Conservation (phyloP, 2,797 vertebrate genomes). For the Halcyon chelicuti region DNA sequence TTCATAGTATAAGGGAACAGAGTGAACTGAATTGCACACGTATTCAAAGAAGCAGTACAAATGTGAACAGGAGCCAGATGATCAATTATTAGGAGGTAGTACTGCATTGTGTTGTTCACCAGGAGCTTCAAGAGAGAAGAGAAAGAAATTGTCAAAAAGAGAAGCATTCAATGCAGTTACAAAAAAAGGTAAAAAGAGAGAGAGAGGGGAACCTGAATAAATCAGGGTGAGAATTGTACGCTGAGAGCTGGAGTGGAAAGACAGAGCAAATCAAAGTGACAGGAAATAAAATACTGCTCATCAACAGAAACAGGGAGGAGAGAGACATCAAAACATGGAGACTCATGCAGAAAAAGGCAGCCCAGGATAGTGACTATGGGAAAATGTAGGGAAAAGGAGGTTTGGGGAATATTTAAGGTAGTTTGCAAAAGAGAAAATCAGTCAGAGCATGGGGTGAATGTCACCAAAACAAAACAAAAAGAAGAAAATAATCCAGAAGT, state of each 20-base stretch:
- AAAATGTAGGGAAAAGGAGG: not conserved
- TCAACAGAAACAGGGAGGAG: not conserved
- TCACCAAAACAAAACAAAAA: not conserved
- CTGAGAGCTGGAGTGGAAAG: constrained; percentile 41
- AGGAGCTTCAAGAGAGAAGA: constrained; percentile 24
- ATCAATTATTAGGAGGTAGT: constrained; percentile 56
- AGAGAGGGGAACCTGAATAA: not conserved
- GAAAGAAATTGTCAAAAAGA: constrained; percentile 52
- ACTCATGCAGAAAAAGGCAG: not conserved
- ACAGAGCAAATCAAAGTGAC: constrained; percentile 14
- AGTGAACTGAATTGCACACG: constrained; percentile 11
- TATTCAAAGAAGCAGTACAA: constrained; percentile 50
- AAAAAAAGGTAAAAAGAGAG: not conserved
- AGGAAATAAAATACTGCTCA: constrained; percentile 28
- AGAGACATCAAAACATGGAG: not conserved
- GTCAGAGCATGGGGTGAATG: not conserved
- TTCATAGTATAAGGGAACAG: not conserved
- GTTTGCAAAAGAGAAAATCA: not conserved
- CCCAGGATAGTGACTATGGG: not conserved
- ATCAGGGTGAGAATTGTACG: constrained; percentile 12
- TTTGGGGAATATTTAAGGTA: not conserved
- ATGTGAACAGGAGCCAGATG: constrained; percentile 55
- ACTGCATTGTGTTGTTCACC: constrained; percentile 47
- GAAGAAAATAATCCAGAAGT: not conserved
- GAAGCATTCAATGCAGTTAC: constrained; percentile 1